phyloP scores from a whole-genome alignment of 2,113 vertebrate genomes.

The Phoxinus phoxinus region DNA sequence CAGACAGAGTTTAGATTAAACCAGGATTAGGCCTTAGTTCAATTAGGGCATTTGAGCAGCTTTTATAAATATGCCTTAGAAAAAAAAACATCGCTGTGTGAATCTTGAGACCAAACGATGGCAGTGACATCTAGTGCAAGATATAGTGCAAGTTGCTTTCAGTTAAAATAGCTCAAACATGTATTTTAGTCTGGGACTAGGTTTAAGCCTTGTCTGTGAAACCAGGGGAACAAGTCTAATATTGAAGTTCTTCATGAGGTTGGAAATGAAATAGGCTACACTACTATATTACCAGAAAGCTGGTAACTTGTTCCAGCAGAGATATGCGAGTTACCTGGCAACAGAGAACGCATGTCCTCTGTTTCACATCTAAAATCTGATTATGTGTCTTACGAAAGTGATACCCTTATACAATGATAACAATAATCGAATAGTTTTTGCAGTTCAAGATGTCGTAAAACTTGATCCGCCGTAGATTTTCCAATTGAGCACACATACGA shows the following conservation, averaged over 20 bases:
- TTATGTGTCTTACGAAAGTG: neutral
- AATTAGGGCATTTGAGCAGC: too few relatives aligned
- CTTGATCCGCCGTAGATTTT: conserved; percentile 5
- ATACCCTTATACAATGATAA: neutral
- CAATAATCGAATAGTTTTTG: neutral
- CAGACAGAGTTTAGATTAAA: too few relatives aligned
- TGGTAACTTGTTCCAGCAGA: conserved; percentile 9
- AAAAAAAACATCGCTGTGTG: too few relatives aligned
- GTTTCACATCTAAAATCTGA: conserved; percentile 19
- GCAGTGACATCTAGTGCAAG: too few relatives aligned
- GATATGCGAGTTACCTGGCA: conserved; percentile 28
- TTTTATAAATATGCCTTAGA: too few relatives aligned
- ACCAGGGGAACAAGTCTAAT: neutral
- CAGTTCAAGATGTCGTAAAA: neutral
- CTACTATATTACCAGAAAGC: conserved; percentile 9
- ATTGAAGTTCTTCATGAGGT: neutral
- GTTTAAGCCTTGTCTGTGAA: too few relatives aligned
- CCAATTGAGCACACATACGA: conserved; percentile 23
- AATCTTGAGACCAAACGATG: too few relatives aligned
- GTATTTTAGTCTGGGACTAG: too few relatives aligned
- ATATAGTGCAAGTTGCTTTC: too few relatives aligned
- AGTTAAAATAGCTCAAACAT: too few relatives aligned
- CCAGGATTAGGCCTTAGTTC: too few relatives aligned
- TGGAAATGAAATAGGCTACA: neutral
- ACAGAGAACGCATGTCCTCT: conserved; percentile 15